Percentiles rank a stretch among this genome's conserved stretches.
Evolutionary conservation across 2,888 invertebrate species (phyloP).

Genomic region (Sinhomidia bicolor): DNA sequence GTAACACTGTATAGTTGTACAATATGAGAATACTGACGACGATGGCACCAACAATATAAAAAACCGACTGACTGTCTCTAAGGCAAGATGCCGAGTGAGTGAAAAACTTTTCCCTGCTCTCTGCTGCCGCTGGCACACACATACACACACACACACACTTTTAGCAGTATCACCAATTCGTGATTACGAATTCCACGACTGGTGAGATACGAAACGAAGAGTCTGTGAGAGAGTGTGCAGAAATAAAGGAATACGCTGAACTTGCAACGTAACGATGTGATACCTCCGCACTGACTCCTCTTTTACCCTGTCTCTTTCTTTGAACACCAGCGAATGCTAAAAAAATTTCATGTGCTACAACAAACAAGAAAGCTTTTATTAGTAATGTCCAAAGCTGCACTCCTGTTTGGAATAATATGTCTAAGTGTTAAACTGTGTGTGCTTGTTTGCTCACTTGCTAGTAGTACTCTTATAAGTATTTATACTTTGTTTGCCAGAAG

Average conservation of each 20-base stretch:
- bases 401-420: not conserved
- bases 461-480: not conserved
- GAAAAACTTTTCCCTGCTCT: slow-evolving; percentile 34
- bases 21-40: slow-evolving; percentile 15
- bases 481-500: not conserved
- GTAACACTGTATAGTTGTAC: slow-evolving; percentile 11
- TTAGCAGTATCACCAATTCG: slow-evolving; percentile 36
- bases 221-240: slow-evolving; percentile 58
- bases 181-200: slow-evolving; percentile 61
- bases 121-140: not conserved
- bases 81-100: slow-evolving; percentile 69
- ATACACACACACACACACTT: slow-evolving; percentile 33
- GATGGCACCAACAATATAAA: slow-evolving; percentile 62
- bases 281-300: slow-evolving; percentile 31
- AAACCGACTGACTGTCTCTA: slow-evolving; percentile 68
- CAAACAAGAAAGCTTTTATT: slow-evolving; percentile 35
- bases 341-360: slow-evolving; percentile 42
- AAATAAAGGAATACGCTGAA: slow-evolving; percentile 14
- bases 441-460: not conserved
- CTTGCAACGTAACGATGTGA: not conserved
- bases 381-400: slow-evolving; percentile 27
- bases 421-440: not conserved
- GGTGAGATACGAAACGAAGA: slow-evolving; percentile 43
- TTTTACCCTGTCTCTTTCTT: slow-evolving; percentile 9
- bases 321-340: slow-evolving; percentile 19